Evolutionary conservation across 2,113 vertebrate species (phyloP), one percentile per base, ranked within the genome.

Genomic region (Microcebus jonahi): DNA sequence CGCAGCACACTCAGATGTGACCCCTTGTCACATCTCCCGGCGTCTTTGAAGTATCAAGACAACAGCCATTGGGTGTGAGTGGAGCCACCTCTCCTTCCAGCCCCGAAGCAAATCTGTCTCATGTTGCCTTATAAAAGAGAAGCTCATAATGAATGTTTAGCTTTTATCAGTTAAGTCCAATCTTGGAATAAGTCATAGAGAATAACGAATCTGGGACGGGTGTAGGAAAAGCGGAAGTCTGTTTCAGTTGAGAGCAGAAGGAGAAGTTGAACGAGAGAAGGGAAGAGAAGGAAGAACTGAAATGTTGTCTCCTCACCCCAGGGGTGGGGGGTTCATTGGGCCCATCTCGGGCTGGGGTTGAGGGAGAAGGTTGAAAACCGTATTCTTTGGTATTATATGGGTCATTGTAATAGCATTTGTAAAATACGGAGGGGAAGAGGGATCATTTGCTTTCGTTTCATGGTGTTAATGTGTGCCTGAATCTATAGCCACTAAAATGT

Each of bases 61-160:
- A 97, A 97, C 98, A 98, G 97, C 98, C 98, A 96, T 96, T 94
- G 98, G 98, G 98, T 98, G 97, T 95, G 79, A 96, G 91, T 67
- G 92, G 96, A 91, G 67, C 89, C 93, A 42, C 76, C 92, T 76
- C 91, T 85, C 14, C 83, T 97, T 95, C 96, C 50, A 97, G 96
- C 97, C 97, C 98, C 98, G 73, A 97, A 97, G 98, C 98, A 97
- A 96, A 98, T 97, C 96, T 98, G 97, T 98, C 97, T 98, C 97
- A 98, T 98, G 98, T 99, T 99, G 99, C 99, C 99, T 99, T 99
- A 99, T 98, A 96, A 98, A 97, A 98, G 97, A 97, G 92, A 98
- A 97, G 94, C 81, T 98, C 96, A 92, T 98, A 97, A 97, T 98
- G 98, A 99, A 98, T 98, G 98, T 98, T 98, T 97, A 97, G 97